Evolutionary conservation across 2,113 vertebrate genomes (phyloP).

Genomic region (Panthera tigris): DNA sequence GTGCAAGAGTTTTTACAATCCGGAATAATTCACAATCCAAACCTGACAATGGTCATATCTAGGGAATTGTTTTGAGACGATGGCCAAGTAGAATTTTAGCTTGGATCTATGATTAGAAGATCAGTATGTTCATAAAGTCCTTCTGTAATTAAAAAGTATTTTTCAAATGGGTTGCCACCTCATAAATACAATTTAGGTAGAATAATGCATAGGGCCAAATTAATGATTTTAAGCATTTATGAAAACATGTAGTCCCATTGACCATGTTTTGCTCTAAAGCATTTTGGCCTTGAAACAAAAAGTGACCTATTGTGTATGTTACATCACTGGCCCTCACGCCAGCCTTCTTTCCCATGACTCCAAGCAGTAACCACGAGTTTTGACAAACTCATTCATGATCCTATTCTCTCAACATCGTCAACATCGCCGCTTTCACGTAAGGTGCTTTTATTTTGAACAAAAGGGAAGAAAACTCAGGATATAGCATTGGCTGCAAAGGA

Average conservation of each 20-base stretch:
- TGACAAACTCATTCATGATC: too few relatives aligned
- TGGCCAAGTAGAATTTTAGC: not conserved
- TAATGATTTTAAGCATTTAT: not conserved
- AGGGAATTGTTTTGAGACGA: not conserved
- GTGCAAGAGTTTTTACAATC: not conserved
- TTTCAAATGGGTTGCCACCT: not conserved
- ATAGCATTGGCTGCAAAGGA: not conserved
- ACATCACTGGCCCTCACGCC: not conserved
- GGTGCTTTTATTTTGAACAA: not conserved
- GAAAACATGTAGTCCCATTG: not conserved
- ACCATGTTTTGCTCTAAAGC: not conserved
- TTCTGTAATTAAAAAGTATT: not conserved
- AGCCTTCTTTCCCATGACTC: rapidly evolving
- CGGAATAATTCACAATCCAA: not conserved
- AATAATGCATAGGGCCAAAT: not conserved
- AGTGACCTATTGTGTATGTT: not conserved
- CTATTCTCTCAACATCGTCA: not conserved
- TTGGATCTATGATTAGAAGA: not conserved
- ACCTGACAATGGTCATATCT: too few relatives aligned
- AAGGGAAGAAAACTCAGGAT: not conserved
- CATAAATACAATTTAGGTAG: not conserved
- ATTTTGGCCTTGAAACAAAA: not conserved
- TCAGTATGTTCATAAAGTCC: not conserved
- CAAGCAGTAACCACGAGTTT: not conserved
- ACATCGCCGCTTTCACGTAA: not conserved